A percentile compares a stretch with the other conserved stretches of the same genome.
Conservation (phyloP, 2,113 vertebrate species). For the Zapus hudsonius region DNA sequence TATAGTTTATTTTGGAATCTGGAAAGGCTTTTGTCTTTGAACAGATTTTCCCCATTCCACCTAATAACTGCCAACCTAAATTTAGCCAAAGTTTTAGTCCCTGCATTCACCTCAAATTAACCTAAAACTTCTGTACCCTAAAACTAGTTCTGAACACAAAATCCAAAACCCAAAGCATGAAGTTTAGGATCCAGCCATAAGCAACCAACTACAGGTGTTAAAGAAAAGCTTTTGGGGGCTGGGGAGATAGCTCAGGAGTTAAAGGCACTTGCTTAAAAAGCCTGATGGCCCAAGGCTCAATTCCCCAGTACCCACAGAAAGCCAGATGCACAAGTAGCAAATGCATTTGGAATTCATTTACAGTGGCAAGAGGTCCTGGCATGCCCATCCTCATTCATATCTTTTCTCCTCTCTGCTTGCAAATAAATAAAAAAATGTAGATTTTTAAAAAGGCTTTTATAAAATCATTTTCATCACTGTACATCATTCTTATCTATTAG, state of each 20-base stretch:
- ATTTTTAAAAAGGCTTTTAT: background rate
- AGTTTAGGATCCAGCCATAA: background rate
- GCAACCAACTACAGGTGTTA: background rate
- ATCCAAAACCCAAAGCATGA: background rate
- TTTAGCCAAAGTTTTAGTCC: constrained; percentile 27
- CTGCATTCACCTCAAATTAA: constrained; percentile 45
- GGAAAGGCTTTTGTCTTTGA: constrained; percentile 56
- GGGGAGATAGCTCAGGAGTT: too few species aligned
- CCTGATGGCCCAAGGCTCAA: too few species aligned
- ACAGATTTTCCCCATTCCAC: constrained; percentile 5
- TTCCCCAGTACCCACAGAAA: too few species aligned
- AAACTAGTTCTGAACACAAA: constrained; percentile 41
- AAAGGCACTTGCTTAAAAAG: too few species aligned
- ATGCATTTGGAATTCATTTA: too few species aligned
- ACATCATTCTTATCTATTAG: background rate
- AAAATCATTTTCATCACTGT: background rate
- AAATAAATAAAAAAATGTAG: too few species aligned
- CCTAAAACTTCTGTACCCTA: constrained; percentile 19
- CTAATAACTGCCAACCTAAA: constrained; percentile 54
- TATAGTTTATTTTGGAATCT: constrained; percentile 27
- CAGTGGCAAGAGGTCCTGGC: too few species aligned
- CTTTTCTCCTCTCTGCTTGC: too few species aligned
- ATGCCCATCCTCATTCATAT: too few species aligned
- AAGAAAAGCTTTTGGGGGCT: background rate
- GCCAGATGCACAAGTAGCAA: too few species aligned